These are phyloP conservation scores for Lycia hirtaria DNA, from an alignment of 2,888 invertebrate genomes.

Conservation along the genomic window DNA sequence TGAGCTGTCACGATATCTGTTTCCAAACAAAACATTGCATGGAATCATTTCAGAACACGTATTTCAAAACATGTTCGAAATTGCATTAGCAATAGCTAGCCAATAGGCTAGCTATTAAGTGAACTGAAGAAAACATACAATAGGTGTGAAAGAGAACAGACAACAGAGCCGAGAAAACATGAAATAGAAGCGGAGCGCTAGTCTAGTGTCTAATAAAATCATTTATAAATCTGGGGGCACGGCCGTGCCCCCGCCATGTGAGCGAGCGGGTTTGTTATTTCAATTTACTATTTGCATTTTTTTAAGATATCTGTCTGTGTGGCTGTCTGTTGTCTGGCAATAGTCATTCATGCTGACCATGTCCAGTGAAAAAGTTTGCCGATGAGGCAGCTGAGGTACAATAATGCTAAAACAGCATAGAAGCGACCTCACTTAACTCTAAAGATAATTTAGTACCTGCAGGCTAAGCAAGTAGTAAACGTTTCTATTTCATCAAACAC, in stretches of 20 bases:
- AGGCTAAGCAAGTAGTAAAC: no score
- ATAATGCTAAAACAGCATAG: not conserved
- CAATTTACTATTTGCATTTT: no score
- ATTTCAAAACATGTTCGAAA: constrained; percentile 25
- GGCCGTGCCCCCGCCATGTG: no score
- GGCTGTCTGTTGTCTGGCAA: no score
- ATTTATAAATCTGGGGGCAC: no score
- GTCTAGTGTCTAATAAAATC: no score
- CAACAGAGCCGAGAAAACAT: constrained; percentile 23
- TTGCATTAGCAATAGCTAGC: constrained; percentile 16
- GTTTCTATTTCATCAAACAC: no score
- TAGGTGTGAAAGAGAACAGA: constrained; percentile 38
- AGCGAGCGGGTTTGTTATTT: no score
- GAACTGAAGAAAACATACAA: constrained; percentile 38
- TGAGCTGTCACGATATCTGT: constrained; percentile 13
- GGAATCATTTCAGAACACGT: constrained; percentile 19
- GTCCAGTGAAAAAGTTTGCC: not conserved
- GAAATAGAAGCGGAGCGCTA: constrained; percentile 1
- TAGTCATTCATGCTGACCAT: no score
- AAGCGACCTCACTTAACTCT: not conserved
- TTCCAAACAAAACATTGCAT: constrained; percentile 8
- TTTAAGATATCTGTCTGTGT: no score
- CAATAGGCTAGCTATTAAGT: constrained; percentile 19
- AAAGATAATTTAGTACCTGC: not conserved
- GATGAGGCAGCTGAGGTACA: not conserved